These are phyloP conservation scores for Furnarius figulus DNA, from an alignment of 2,113 vertebrate genomes.

Conservation along the genomic window DNA sequence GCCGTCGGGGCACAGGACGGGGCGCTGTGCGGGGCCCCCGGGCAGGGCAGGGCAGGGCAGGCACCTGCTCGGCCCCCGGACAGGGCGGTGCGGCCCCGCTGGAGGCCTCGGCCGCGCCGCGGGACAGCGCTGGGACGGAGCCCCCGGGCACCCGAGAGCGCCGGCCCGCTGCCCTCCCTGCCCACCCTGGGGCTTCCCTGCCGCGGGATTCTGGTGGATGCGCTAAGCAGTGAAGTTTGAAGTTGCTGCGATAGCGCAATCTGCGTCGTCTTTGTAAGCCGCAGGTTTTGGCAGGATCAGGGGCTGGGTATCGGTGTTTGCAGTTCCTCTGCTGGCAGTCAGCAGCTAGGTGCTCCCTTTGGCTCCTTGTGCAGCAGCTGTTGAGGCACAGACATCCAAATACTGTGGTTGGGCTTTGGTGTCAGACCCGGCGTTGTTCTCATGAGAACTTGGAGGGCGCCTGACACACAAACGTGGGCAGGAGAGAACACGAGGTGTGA, in stretches of 20 bases:
- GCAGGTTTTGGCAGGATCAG: background rate
- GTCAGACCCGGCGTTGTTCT: background rate
- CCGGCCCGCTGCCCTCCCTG: too few relatives aligned
- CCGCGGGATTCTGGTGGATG: background rate
- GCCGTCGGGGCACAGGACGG: too few relatives aligned
- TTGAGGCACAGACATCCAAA: background rate
- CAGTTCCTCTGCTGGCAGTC: background rate
- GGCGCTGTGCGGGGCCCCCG: background rate
- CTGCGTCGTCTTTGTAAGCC: background rate
- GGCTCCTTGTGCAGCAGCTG: background rate
- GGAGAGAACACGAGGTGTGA: background rate
- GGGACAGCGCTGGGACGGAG: too few relatives aligned
- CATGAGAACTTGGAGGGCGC: background rate
- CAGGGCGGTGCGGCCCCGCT: background rate
- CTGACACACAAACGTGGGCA: background rate
- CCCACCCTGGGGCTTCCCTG: fast-evolving
- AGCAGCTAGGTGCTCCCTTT: background rate
- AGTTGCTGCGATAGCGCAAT: background rate
- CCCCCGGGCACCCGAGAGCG: too few relatives aligned
- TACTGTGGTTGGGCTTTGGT: background rate
- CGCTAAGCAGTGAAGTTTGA: fast-evolving
- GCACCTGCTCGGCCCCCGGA: too few relatives aligned
- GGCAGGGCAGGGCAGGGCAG: background rate
- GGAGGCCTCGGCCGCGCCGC: too few relatives aligned
- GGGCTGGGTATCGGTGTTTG: background rate